Conservation (phyloP, 2,888 invertebrate genomes). For the Xestobium rufovillosum region DNA sequence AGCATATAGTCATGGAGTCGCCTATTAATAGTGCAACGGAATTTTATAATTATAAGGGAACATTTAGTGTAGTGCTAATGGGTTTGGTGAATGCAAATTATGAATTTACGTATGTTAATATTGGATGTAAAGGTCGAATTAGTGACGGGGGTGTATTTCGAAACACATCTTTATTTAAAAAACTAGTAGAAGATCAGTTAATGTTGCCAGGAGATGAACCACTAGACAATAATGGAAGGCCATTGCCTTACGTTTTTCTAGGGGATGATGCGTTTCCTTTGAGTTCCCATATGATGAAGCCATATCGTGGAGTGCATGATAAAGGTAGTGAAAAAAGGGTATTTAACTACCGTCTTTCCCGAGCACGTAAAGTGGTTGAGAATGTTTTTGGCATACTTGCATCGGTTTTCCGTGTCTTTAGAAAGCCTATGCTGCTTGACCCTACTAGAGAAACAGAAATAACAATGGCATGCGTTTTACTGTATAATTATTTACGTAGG, state of each 20-base stretch:
- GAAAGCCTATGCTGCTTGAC: no score
- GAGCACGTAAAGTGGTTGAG: constrained; percentile 24
- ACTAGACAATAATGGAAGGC: constrained; percentile 12
- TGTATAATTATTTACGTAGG: no score
- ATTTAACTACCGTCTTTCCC: constrained; percentile 25
- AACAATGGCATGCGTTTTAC: no score
- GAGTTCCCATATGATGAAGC: constrained; percentile 24
- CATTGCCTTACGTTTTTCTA: no score
- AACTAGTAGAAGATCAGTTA: constrained; percentile 16
- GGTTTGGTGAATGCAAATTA: constrained; percentile 12
- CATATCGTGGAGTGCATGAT: constrained; percentile 22
- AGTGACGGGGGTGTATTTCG: constrained; percentile 16
- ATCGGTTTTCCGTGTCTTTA: constrained; percentile 22
- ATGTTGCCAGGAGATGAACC: constrained; percentile 12
- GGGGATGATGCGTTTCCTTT: constrained; percentile 24
- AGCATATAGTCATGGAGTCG: constrained; percentile 21
- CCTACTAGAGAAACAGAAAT: no score
- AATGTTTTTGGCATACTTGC: constrained; percentile 27
- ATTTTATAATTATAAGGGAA: constrained; percentile 20
- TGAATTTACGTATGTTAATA: constrained; percentile 17
- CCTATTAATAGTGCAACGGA: constrained; percentile 21
- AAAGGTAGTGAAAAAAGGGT: constrained; percentile 17
- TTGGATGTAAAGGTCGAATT: constrained; percentile 15
- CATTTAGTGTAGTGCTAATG: constrained; percentile 20
- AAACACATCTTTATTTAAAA: constrained; percentile 19